phyloP scores from a whole-genome alignment of 1,140 invertebrate genomes.

The Zaprionus davidi region DNA sequence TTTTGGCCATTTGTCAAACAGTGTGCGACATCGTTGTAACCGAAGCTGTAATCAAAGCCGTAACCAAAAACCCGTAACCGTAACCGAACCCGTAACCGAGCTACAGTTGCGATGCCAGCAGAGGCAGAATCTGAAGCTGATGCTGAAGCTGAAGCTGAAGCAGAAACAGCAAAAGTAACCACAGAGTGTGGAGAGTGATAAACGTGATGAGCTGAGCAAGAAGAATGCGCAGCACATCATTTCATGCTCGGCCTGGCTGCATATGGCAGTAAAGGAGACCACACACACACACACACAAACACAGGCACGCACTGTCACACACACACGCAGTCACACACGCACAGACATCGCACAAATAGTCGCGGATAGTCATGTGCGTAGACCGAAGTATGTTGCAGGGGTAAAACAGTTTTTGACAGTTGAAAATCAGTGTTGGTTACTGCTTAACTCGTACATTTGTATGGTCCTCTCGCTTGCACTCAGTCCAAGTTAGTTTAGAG shows the following conservation, averaged over 20 bases:
- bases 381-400: background rate
- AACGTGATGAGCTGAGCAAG: constrained; percentile 33
- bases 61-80: constrained; percentile 54
- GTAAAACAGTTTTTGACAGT: background rate
- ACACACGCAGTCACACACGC: constrained; percentile 1
- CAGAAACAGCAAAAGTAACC: background rate
- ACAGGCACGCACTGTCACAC: background rate
- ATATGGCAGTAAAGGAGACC: constrained; percentile 20
- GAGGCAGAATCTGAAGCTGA: constrained; percentile 49
- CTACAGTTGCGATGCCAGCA: constrained; percentile 9
- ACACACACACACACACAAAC: background rate
- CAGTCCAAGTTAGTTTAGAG: no score
- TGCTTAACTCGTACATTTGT: background rate
- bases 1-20: constrained; percentile 69
- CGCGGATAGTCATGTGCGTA: background rate
- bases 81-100: constrained; percentile 62
- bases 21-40: constrained; percentile 43
- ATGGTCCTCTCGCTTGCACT: background rate
- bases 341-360: background rate
- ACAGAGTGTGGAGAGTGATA: background rate
- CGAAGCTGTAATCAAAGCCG: constrained; percentile 6
- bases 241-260: constrained; percentile 40
- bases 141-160: constrained; percentile 34
- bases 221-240: constrained; percentile 68
- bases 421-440: background rate